Evolutionary conservation across 2,888 invertebrate genomes (phyloP).

Genomic region (Nematopogon swammerdamellus): DNA sequence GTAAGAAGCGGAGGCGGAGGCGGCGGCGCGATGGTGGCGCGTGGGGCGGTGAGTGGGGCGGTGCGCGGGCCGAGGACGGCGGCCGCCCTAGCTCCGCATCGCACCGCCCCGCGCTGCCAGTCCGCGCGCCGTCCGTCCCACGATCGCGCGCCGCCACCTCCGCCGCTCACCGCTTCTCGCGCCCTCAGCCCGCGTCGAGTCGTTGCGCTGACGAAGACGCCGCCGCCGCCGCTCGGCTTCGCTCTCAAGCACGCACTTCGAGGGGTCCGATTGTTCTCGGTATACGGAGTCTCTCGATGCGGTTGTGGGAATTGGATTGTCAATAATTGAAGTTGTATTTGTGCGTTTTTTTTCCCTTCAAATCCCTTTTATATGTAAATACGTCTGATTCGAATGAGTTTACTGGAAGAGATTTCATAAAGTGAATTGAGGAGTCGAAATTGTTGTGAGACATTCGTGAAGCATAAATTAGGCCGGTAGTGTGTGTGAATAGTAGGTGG

Average conservation of each 20-base stretch:
- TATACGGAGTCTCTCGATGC: constrained; percentile 13
- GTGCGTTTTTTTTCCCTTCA: no score
- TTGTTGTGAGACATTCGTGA: no score
- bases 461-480: no score
- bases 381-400: no score
- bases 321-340: not conserved
- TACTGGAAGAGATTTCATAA: no score
- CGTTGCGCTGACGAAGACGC: no score
- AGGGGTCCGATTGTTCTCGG: constrained; percentile 12
- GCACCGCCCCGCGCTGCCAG: constrained; percentile 16
- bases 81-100: no score
- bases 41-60: constrained; percentile 9
- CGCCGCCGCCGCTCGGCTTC: constrained; percentile 12
- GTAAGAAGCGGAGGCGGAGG: no score
- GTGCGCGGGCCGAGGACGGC: not conserved
- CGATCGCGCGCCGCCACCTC: constrained; percentile 9
- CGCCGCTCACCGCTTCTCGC: constrained; percentile 7
- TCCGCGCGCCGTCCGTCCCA: constrained; percentile 35
- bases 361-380: no score
- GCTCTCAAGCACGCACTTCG: not conserved
- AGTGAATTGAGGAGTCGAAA: no score
- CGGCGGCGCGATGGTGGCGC: constrained; percentile 10
- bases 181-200: no score
- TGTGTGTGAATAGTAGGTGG: no score
- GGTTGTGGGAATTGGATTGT: not conserved